Base-by-base conservation (phyloP, 2,888 invertebrate species). In the Sinopyrophorus schimmeli region DNA sequence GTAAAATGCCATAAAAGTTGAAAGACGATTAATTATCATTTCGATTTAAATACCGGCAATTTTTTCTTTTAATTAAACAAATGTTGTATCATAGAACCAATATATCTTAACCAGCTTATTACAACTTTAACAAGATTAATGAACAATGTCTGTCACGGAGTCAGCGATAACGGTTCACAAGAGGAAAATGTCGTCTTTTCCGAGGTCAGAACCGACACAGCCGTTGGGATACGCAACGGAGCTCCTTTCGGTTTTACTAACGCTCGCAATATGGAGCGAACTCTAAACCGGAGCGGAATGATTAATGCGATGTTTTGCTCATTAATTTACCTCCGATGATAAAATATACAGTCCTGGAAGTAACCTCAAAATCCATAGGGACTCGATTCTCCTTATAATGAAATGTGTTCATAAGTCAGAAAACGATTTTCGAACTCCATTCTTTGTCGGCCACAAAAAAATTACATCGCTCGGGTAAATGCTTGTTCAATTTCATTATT, bases 61-160 rank as follows among this genome's bases (percentile, higher is more conserved):
- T n/a, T n/a, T n/a, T n/a, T n/a, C n/a, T n/a, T n/a, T n/a, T n/a
- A 35, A 35, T 35, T 35, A 24, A 24, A 15, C 24, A 23, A 24
- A 23, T 24, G 35, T 35, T 35, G 24, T 35, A 35, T 35, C 35
- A 35, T 35, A 24, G 21, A 35, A 35, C 35, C 47, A 48, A 43
- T 38, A 38, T 38, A 48, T 39, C 32, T 38, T 49, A 49, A 43
- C 37, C 18, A 38, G 16, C 37, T 38, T 31, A 39, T 37, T 41
- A 41, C 28, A 30, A 49, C 43, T 49, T 49, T 49, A 49, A 38
- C 39, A 49, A 49, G 49, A 49, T 49, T 49, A 49, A 49, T 49
- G 49, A 49, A 43, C 49, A 32, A 43, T 23, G 38, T 49, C 43
- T 43, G 38, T 49, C 43, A 42, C 39, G 28, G 38, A 21, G 39